Base-by-base conservation (phyloP, 2,888 invertebrate genomes). In the Capitulum mitella region DNA sequence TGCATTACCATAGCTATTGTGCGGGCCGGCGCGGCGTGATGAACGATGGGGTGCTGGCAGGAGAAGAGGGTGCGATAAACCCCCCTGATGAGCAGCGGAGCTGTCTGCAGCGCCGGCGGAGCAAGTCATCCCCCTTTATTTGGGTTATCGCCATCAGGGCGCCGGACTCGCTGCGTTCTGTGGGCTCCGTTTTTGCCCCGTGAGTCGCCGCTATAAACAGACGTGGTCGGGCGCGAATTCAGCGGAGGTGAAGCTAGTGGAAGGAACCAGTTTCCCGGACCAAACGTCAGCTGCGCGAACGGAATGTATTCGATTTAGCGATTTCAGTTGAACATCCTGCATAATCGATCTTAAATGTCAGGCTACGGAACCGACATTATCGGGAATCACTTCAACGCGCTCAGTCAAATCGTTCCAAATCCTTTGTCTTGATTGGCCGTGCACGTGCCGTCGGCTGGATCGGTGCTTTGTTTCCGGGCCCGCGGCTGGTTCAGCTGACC, bases 11-110 rank as follows among this genome's bases (percentile, higher is more conserved):
- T 34, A 22, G 37, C 37, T 22, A 37, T 70, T 70, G 37, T 37
- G 70, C 51, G 34, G 19, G 12, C 37, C 22, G 22, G 37, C 70
- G 34, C 80, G 79, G 46, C 79, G 43, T 80, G 79, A 79, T 80
- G 81, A 26, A 81, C 79, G 32, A 80, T 79, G 40, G 78, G 79
- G 54, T 22, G 54, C n/a, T 22, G 54, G 54, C 26, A 51, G 51
- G 12, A 16, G 19, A 8, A 51, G 51, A 51, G 19, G 22, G 19
- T 6, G 51, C 51, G 51, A 14, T 51, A 6, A 14, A 51, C 58
- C 29, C 58, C 51, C 22, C 51, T 51, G 51, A 51, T 51, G 51
- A 51, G 19, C 14, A 32, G 61, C 61, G 32, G 6, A 16, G 2
- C 61, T 26, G 3, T 32, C n/a, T 12, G 54, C 54, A 22, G 54